Conservation (phyloP, 2,797 vertebrate genomes). For the Galago senegalensis region DNA sequence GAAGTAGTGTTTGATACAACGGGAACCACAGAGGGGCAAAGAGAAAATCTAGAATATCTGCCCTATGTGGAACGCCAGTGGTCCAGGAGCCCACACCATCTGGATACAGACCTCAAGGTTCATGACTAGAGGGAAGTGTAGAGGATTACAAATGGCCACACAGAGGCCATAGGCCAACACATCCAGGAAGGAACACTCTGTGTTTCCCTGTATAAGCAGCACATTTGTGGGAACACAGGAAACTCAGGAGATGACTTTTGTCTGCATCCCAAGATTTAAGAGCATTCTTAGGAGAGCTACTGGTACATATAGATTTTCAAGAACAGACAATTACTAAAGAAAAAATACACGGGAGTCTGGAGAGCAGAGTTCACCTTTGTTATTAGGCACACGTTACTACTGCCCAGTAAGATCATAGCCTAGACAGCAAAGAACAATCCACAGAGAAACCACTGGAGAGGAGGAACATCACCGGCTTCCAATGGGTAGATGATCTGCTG, state of each 20-base stretch:
- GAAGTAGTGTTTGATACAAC: slow-evolving; percentile 16
- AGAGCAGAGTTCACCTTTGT: not conserved
- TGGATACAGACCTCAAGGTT: not conserved
- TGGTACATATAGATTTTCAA: slow-evolving; percentile 57
- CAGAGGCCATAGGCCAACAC: slow-evolving; percentile 58
- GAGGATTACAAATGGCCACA: slow-evolving; percentile 52
- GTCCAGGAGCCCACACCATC: slow-evolving; percentile 37
- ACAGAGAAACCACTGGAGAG: not conserved
- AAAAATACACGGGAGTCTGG: slow-evolving; percentile 52
- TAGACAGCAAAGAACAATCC: slow-evolving; percentile 1
- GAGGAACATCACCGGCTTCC: not conserved
- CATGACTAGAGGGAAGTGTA: slow-evolving; percentile 22
- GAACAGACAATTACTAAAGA: slow-evolving; percentile 59
- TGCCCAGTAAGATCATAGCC: slow-evolving; percentile 61
- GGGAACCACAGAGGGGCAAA: not conserved
- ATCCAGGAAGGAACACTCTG: slow-evolving; percentile 32
- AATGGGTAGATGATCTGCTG: slow-evolving; percentile 38
- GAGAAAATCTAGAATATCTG: slow-evolving; percentile 2
- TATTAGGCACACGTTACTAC: slow-evolving; percentile 43
- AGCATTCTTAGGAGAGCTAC: slow-evolving; percentile 56
- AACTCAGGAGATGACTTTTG: slow-evolving; percentile 19
- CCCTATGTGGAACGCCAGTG: not conserved
- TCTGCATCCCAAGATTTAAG: not conserved
- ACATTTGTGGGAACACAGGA: slow-evolving; percentile 40
- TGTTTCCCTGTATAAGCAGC: not conserved